Percentiles rank a stretch among this genome's conserved stretches.
Evolutionary conservation across 2,113 vertebrate genomes (phyloP).

Genomic region (Pluvianellus socialis): DNA sequence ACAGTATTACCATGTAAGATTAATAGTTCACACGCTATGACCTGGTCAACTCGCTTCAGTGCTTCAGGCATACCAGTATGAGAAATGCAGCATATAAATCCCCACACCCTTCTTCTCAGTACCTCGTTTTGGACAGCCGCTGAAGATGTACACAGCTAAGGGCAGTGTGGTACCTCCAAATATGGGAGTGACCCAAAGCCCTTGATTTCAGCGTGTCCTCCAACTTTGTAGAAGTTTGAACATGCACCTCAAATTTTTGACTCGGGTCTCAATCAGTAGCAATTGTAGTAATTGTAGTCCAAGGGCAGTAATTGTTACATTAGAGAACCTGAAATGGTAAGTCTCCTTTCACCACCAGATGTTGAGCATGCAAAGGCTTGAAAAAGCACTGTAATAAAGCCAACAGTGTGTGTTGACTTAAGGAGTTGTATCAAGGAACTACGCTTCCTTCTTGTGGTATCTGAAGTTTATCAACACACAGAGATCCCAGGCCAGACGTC

Average conservation of each 20-base stretch:
- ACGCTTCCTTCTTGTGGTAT: background rate
- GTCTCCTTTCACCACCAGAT: background rate
- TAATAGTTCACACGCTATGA: background rate
- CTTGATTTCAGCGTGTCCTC: fast-evolving
- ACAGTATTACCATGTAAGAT: background rate
- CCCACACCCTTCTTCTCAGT: fast-evolving
- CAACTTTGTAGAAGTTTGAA: background rate
- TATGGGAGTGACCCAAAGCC: background rate
- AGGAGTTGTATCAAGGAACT: background rate
- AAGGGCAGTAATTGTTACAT: background rate
- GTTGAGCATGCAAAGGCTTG: background rate
- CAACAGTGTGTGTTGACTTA: background rate
- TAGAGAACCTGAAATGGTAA: background rate
- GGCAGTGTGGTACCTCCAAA: fast-evolving
- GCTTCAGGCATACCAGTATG: background rate
- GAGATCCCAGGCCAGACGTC: conserved; percentile 11
- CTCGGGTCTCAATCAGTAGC: background rate
- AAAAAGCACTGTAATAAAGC: background rate
- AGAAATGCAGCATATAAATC: background rate
- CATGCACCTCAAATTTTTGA: background rate
- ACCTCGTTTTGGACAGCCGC: background rate
- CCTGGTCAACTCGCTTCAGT: background rate
- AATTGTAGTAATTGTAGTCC: background rate
- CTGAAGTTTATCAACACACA: background rate
- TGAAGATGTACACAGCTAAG: background rate